phyloP scores from a whole-genome alignment of 2,888 invertebrate genomes.

The Caenorhabditis macrosperma region DNA sequence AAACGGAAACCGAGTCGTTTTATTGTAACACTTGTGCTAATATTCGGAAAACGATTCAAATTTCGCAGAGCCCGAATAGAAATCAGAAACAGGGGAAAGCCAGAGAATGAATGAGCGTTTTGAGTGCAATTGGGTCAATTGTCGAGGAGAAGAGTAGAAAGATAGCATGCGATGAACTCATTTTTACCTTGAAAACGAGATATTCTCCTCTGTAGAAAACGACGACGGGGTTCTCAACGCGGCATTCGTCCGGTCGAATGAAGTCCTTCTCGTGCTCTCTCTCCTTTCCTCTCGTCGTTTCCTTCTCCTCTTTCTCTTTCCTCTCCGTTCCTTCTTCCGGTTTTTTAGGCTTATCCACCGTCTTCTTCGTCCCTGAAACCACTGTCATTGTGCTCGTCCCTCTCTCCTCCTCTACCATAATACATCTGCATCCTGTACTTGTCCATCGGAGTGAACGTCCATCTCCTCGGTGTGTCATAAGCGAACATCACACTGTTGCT shows the following conservation, averaged over 20 bases:
- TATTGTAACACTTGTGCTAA: no score
- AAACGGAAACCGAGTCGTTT: no score
- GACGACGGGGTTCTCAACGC: slow-evolving; percentile 49
- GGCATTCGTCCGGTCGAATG: slow-evolving; percentile 46
- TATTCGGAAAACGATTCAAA: no score
- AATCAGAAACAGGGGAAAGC: no score
- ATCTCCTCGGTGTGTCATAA: slow-evolving; percentile 43
- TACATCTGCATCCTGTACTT: slow-evolving; percentile 38
- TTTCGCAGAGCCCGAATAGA: no score
- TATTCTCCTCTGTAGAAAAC: slow-evolving; percentile 53
- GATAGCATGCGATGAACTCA: not conserved
- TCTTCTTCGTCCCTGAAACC: slow-evolving; percentile 5
- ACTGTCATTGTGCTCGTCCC: not conserved
- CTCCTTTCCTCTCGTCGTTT: not conserved
- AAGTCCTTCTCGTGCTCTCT: slow-evolving; percentile 33
- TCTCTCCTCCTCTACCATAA: slow-evolving; percentile 35
- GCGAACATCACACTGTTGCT: slow-evolving; percentile 55
- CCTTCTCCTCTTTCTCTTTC: not conserved
- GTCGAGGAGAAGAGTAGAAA: no score
- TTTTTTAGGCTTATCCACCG: not conserved
- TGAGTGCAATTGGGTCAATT: no score
- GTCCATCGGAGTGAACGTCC: slow-evolving; percentile 51
- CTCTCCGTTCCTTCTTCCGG: not conserved
- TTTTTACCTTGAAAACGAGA: slow-evolving; percentile 57
- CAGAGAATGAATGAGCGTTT: no score